Conservation (phyloP, 2,888 invertebrate species). For the Heteromyza rotundicornis region DNA sequence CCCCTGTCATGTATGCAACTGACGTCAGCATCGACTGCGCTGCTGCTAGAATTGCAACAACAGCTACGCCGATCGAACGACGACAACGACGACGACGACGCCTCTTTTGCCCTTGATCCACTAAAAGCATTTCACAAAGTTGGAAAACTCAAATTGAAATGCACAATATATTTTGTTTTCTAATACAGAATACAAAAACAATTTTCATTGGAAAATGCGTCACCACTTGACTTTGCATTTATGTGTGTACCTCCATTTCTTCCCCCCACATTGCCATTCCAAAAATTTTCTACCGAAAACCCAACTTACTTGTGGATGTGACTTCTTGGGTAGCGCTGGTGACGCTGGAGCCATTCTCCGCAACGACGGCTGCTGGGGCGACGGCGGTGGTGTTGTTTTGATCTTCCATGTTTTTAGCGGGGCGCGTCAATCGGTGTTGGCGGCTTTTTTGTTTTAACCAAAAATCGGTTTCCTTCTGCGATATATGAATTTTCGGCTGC, state of each 20-base stretch:
- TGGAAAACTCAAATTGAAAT: too few relatives aligned
- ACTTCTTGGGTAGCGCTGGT: slow-evolving; percentile 57
- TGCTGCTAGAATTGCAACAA: too few relatives aligned
- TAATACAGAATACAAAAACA: slow-evolving; percentile 18
- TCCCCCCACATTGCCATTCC: background rate
- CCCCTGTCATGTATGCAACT: too few relatives aligned
- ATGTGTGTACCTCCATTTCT: background rate
- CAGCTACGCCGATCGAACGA: too few relatives aligned
- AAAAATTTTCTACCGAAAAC: too few relatives aligned
- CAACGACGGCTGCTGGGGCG: slow-evolving; percentile 47
- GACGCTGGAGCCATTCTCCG: slow-evolving; percentile 50
- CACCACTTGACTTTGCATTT: background rate
- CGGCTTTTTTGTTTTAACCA: background rate
- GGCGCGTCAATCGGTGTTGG: too few relatives aligned
- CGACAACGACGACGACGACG: too few relatives aligned
- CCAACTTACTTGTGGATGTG: slow-evolving; percentile 60
- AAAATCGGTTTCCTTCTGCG: slow-evolving; percentile 13
- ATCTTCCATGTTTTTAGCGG: slow-evolving; percentile 50
- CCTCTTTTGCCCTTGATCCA: slow-evolving; percentile 44
- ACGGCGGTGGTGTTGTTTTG: slow-evolving; percentile 43
- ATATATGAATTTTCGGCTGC: slow-evolving; percentile 8
- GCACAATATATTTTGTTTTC: slow-evolving; percentile 1
- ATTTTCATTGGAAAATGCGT: slow-evolving; percentile 15
- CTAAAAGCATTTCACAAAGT: slow-evolving; percentile 23
- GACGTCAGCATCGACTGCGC: too few relatives aligned